phyloP scores from a whole-genome alignment of 2,888 invertebrate species.

The Nebria salina region DNA sequence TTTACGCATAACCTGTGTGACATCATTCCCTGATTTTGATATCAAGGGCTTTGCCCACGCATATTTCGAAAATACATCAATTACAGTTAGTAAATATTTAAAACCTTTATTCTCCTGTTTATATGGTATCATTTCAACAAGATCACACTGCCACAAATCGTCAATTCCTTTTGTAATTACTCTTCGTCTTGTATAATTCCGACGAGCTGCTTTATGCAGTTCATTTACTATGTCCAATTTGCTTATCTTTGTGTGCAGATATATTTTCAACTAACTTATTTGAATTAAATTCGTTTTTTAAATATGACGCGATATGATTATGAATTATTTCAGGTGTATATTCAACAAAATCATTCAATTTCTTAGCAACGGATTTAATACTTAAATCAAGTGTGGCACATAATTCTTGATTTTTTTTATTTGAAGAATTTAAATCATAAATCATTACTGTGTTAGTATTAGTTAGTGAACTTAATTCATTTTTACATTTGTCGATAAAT shows the following conservation, averaged over 20 bases:
- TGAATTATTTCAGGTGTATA: background rate
- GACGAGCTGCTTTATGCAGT: slow-evolving; percentile 57
- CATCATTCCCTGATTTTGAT: slow-evolving; percentile 54
- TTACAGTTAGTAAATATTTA: slow-evolving; percentile 57
- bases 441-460: too few species aligned
- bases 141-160: slow-evolving; percentile 62
- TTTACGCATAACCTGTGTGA: slow-evolving; percentile 50
- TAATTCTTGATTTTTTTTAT: background rate
- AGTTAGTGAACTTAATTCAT: too few species aligned
- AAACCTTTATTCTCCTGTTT: slow-evolving; percentile 54
- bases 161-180: slow-evolving; percentile 57
- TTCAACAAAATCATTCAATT: background rate
- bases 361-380: background rate
- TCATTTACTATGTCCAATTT: slow-evolving; percentile 50
- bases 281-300: slow-evolving; percentile 47
- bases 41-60: slow-evolving; percentile 57
- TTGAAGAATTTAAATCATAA: too few species aligned
- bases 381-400: background rate
- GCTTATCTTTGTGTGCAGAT: slow-evolving; percentile 9
- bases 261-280: background rate
- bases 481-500: background rate
- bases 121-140: slow-evolving; percentile 56
- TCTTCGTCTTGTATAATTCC: slow-evolving; percentile 56
- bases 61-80: slow-evolving; percentile 59
- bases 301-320: too few species aligned